phyloP scores from a whole-genome alignment of 1,140 invertebrate species.

The Leucophenga varia region DNA sequence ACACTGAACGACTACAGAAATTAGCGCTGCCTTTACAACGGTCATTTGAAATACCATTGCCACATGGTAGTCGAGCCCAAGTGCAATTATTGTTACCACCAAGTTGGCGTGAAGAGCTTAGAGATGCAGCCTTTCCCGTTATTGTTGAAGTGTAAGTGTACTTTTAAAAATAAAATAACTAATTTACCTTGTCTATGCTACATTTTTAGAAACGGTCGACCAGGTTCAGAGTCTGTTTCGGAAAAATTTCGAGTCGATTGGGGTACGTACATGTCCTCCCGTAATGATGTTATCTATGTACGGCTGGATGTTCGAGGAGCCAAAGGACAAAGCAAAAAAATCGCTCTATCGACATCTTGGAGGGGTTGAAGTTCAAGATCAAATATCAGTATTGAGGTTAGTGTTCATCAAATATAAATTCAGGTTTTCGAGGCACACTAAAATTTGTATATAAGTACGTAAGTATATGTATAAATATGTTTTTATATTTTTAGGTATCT shows the following conservation, averaged over 20 bases:
- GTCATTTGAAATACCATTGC: conserved; percentile 75
- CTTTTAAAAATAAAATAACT: background rate
- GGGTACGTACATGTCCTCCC: conserved; percentile 90
- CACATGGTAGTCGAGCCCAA: conserved; percentile 75
- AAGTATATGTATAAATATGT: no score
- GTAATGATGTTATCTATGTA: conserved; percentile 87
- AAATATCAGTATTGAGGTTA: conserved; percentile 79
- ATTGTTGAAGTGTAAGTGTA: conserved; percentile 75
- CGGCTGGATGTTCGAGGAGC: conserved; percentile 86
- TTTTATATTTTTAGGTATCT: conserved; percentile 68
- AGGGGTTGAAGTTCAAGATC: conserved; percentile 84
- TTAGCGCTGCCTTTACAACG: conserved; percentile 72
- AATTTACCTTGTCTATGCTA: background rate
- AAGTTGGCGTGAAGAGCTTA: conserved; percentile 78
- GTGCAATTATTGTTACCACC: conserved; percentile 79
- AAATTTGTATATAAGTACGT: no score
- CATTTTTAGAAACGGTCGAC: conserved; percentile 76
- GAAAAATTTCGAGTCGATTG: conserved; percentile 85
- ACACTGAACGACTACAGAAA: conserved; percentile 65
- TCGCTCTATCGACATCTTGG: conserved; percentile 79
- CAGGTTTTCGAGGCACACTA: no score
- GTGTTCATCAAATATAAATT: conserved; percentile 8
- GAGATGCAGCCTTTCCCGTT: conserved; percentile 81
- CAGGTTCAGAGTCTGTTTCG: conserved; percentile 83
- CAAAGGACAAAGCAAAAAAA: conserved; percentile 75